Evolutionary conservation across 2,888 invertebrate genomes (phyloP), one percentile per base, ranked within the genome.

Genomic region (Drosophila pegasa): DNA sequence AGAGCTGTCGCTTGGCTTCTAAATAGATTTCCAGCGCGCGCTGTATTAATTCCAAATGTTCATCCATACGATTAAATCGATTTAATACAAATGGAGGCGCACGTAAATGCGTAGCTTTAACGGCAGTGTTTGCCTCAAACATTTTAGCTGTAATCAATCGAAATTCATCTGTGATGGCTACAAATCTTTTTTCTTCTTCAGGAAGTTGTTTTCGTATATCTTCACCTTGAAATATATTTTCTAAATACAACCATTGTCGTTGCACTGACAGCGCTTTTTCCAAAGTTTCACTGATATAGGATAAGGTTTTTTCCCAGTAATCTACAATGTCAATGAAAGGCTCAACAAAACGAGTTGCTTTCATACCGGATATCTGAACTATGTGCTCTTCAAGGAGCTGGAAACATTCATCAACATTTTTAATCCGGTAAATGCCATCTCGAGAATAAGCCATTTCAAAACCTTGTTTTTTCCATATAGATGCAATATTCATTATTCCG

Each of bases 191-290:
- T 0, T 96, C 95, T 92, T 97, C 97, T 60, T 92, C 92, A 0
- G 97, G 97, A 56, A 98, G 92, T 91, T 98, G 97, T 80, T 95
- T 96, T 66, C 96, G 93, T 63, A 98, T 97, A 90, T 98, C 97
- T 91, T 97, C 97, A 0, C 97, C 97, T 72, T 93, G 93, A 92
- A 98, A 97, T 90, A 98, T 97, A 90, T 95, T 97, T 94, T 97
- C 97, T 47, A 98, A 93, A 91, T 98, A 97, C 71, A 97, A 93
- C 94, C 97, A 98, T 73, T 96, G 95, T 27, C 96, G 93, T 92
- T 98, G 98, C 0, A 97, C 97, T 87, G 94, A 94, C n/a, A 97
- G 93, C 20, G 95, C 94, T 87, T 94, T 94, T 93, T 98, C 98
- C 43, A 97, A 93, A 54, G 96, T 95, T 92, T 98, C 98, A 66